Evolutionary conservation across 1,140 invertebrate genomes (phyloP).

Genomic region (Drosophila dunni): DNA sequence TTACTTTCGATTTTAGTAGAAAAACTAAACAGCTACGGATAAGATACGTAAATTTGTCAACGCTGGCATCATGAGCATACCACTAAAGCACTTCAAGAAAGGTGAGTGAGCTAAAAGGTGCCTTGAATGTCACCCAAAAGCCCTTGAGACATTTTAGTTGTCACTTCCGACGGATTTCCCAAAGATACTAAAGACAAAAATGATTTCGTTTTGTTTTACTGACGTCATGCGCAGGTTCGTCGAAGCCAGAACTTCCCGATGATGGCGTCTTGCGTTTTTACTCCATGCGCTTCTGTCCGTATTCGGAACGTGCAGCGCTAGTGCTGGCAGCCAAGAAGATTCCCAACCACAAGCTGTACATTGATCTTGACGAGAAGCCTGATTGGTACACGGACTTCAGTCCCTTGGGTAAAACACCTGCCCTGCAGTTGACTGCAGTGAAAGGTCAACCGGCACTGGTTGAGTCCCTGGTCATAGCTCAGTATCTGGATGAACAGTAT

Average conservation of each 20-base stretch:
- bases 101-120: conserved; percentile 58
- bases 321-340: conserved; percentile 93
- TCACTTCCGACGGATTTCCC: conserved; percentile 26
- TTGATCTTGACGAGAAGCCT: conserved; percentile 93
- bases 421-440: conserved; percentile 89
- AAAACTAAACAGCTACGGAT: neutral
- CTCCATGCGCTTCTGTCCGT: conserved; percentile 96
- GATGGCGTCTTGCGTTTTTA: conserved; percentile 91
- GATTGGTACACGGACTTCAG: conserved; percentile 91
- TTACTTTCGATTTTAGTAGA: neutral
- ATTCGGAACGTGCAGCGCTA: conserved; percentile 92
- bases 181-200: conserved; percentile 11
- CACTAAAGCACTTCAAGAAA: conserved; percentile 66
- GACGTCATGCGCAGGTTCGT: conserved; percentile 86
- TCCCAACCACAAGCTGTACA: conserved; percentile 93
- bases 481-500: conserved; percentile 94
- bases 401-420: conserved; percentile 91
- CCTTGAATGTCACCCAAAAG: conserved; percentile 15
- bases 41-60: conserved; percentile 2
- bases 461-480: conserved; percentile 93
- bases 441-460: conserved; percentile 87
- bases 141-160: conserved; percentile 7
- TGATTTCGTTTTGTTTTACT: conserved; percentile 41
- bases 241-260: conserved; percentile 86
- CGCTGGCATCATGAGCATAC: conserved; percentile 42